phyloP scores from a whole-genome alignment of 1,140 invertebrate genomes.

The Pissodes strobi region DNA sequence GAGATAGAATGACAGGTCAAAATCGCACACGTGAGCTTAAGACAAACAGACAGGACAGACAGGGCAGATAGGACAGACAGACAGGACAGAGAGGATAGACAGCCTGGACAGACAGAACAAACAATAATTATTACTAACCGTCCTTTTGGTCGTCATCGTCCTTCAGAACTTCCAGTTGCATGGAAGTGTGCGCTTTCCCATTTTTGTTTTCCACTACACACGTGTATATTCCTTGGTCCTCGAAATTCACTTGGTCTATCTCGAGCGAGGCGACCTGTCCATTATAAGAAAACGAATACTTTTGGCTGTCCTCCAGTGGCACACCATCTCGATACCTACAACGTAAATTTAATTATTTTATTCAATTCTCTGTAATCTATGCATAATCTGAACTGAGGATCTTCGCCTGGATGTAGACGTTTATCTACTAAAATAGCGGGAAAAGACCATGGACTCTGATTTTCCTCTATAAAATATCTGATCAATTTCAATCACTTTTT shows the following conservation, averaged over 20 bases:
- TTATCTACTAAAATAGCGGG: neutral
- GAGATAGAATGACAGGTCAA: too few relatives aligned
- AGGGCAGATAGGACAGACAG: too few relatives aligned
- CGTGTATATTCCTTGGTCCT: constrained; percentile 69
- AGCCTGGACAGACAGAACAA: too few relatives aligned
- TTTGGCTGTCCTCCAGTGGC: constrained; percentile 53
- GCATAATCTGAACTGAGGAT: neutral
- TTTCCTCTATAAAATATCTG: neutral
- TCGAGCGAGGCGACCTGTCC: constrained; percentile 57
- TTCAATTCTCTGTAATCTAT: too few relatives aligned
- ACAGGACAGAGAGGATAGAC: too few relatives aligned
- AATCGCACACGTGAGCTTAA: too few relatives aligned
- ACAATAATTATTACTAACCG: too few relatives aligned
- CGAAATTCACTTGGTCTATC: constrained; percentile 58
- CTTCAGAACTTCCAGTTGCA: constrained; percentile 38
- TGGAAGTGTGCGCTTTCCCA: constrained; percentile 56
- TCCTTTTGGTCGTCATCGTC: neutral
- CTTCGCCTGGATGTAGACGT: too few relatives aligned
- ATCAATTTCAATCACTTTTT: neutral
- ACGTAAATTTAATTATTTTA: constrained; percentile 48
- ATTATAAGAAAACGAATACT: constrained; percentile 54
- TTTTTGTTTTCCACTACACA: constrained; percentile 73
- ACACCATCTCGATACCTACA: constrained; percentile 66
- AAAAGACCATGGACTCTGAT: too few relatives aligned
- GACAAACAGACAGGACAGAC: too few relatives aligned